Evolutionary conservation across 2,888 invertebrate genomes (phyloP).

Genomic region (Synergus itoensis): DNA sequence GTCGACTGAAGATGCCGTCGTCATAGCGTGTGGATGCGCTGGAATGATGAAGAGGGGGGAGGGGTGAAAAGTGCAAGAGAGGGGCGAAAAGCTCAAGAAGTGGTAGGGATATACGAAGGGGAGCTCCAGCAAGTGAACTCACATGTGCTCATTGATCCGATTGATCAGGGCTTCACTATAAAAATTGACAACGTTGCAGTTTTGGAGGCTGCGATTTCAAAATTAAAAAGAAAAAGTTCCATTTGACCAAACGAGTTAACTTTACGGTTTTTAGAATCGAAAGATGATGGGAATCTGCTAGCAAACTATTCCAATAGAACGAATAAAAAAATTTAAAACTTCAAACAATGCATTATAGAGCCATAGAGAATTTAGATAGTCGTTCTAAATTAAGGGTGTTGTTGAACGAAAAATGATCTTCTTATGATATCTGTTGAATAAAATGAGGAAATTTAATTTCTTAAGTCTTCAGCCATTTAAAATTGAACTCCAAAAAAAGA

Average conservation of each 20-base stretch:
- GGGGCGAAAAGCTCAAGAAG: constrained; percentile 34
- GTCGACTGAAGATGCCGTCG: constrained; percentile 64
- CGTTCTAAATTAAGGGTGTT: too few relatives aligned
- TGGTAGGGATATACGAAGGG: constrained; percentile 16
- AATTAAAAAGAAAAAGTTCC: neutral
- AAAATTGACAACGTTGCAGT: neutral
- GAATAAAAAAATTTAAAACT: too few relatives aligned
- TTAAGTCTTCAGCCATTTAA: too few relatives aligned
- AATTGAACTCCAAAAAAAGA: neutral
- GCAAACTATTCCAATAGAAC: too few relatives aligned
- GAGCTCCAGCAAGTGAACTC: neutral
- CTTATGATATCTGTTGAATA: too few relatives aligned
- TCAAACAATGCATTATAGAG: too few relatives aligned
- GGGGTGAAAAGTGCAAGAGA: constrained; percentile 42
- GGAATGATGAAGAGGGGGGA: constrained; percentile 48
- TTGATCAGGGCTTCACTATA: constrained; percentile 23
- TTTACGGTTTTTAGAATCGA: too few relatives aligned
- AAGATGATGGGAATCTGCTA: too few relatives aligned
- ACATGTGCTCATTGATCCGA: constrained; percentile 30
- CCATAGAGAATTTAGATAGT: too few relatives aligned
- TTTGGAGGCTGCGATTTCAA: neutral
- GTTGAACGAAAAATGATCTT: too few relatives aligned
- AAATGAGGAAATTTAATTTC: too few relatives aligned
- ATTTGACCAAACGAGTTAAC: too few relatives aligned
- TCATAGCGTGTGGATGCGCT: constrained; percentile 55